These are phyloP conservation scores for Pseudomugil gertrudae DNA, from an alignment of 2,797 vertebrate species.

Conservation along the genomic window DNA sequence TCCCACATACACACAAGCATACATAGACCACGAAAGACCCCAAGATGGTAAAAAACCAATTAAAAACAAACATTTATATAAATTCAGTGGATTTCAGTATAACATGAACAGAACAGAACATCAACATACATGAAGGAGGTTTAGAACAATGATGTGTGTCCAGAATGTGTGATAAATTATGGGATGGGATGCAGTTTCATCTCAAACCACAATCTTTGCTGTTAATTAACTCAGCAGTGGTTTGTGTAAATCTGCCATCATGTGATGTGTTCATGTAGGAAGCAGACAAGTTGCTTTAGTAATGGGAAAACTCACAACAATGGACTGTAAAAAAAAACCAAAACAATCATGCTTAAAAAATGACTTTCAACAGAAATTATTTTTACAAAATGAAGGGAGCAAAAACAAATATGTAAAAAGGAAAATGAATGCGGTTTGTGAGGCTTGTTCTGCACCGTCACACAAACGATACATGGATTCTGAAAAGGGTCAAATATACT, in stretches of 20 bases:
- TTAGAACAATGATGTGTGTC: constrained; percentile 23
- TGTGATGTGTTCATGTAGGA: background rate
- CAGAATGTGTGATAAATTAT: constrained; percentile 32
- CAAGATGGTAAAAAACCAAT: constrained; percentile 7
- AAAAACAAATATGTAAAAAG: background rate
- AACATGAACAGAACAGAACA: too few relatives aligned
- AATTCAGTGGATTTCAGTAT: constrained; percentile 19
- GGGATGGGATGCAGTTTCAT: constrained; percentile 6
- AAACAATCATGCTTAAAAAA: background rate
- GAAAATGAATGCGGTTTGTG: background rate
- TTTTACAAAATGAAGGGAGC: background rate
- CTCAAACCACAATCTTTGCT: constrained; percentile 26
- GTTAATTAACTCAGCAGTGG: constrained; percentile 47
- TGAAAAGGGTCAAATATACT: background rate
- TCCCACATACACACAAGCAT: background rate
- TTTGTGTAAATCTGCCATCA: constrained; percentile 19
- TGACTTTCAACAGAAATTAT: constrained; percentile 1
- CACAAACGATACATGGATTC: too few relatives aligned
- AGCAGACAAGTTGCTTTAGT: background rate
- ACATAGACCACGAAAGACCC: background rate
- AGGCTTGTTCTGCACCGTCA: too few relatives aligned
- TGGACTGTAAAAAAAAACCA: background rate
- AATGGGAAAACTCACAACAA: background rate
- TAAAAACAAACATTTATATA: constrained; percentile 9
- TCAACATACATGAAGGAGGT: constrained; percentile 8